These are phyloP conservation scores for Etia nguti DNA, from an alignment of 2,113 vertebrate species.

Conservation along the genomic window DNA sequence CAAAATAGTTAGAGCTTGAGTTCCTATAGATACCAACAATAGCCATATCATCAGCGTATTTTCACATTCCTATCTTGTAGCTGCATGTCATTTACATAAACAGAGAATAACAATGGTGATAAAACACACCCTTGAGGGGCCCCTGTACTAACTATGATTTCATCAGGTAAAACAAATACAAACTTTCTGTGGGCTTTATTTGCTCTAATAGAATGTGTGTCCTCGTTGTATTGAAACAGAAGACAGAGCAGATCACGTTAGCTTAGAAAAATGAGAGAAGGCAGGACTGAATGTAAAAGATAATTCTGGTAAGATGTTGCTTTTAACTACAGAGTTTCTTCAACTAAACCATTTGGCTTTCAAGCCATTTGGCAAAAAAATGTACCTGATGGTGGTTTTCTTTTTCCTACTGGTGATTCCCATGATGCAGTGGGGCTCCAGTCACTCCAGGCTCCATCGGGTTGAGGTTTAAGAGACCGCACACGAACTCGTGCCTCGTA, in stretches of 20 bases:
- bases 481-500: constrained; percentile 29
- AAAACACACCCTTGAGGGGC: too few species aligned
- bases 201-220: not conserved
- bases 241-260: not conserved
- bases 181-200: not conserved
- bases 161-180: not conserved
- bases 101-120: not conserved
- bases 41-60: not conserved
- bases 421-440: constrained; percentile 50
- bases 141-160: not conserved
- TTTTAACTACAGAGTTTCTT: not conserved
- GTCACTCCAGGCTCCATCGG: constrained; percentile 41
- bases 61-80: not conserved
- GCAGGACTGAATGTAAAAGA: not conserved
- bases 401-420: not conserved
- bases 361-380: not conserved
- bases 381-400: not conserved
- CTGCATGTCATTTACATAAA: not conserved
- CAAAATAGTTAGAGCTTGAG: not conserved
- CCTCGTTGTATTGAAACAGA: not conserved
- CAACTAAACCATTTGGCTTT: not conserved
- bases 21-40: not conserved
- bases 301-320: not conserved
- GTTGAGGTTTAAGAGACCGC: accelerated
- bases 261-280: not conserved